Evolutionary conservation across 2,113 vertebrate genomes (phyloP).

Genomic region (Campylomormyrus tamandua): DNA sequence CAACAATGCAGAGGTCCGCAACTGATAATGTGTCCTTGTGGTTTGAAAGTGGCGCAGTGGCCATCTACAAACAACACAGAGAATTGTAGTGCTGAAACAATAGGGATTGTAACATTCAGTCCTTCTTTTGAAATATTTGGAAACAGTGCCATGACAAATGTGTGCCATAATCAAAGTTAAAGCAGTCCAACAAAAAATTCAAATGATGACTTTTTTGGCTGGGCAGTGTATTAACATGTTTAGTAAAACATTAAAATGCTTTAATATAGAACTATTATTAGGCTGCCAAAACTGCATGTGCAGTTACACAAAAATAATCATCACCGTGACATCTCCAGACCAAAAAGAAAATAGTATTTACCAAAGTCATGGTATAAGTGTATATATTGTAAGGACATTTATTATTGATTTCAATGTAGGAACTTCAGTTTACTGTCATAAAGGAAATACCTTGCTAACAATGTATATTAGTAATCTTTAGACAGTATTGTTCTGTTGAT

Average conservation of each 20-base stretch:
- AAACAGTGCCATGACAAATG: background rate
- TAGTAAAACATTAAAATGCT: background rate
- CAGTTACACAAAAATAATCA: no score
- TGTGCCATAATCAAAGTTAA: background rate
- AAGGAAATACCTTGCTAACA: background rate
- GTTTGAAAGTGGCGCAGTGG: background rate
- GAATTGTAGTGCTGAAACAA: background rate
- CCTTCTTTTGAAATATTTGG: background rate
- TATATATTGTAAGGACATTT: background rate
- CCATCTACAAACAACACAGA: background rate
- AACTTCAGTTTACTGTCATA: background rate
- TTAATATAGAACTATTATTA: no score
- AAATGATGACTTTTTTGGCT: background rate
- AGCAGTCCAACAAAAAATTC: background rate
- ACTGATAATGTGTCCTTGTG: background rate
- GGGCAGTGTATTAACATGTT: background rate
- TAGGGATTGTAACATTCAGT: background rate
- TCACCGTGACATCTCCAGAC: no score
- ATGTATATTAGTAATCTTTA: background rate
- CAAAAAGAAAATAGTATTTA: no score
- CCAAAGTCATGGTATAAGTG: background rate
- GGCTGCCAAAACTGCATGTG: no score
- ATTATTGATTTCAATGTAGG: background rate
- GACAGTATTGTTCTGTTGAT: background rate
- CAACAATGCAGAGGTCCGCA: background rate